Percentiles rank a stretch among this genome's conserved stretches.
These are phyloP conservation scores for Melitaea athalia DNA, from an alignment of 2,888 invertebrate species.

Conservation along the genomic window DNA sequence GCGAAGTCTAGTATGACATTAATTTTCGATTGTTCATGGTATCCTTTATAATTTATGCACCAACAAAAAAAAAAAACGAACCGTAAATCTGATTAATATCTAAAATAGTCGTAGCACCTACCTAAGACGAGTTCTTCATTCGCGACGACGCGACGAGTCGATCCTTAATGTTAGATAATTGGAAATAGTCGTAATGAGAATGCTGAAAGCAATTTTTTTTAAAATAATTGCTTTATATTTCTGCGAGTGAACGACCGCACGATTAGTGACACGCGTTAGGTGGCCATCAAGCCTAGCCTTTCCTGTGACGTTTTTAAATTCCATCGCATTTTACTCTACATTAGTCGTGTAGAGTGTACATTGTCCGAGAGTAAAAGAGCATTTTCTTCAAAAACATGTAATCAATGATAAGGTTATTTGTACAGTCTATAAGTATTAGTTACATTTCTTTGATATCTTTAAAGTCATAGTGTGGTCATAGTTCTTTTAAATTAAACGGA, in stretches of 20 bases:
- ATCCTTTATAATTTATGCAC: too few relatives aligned
- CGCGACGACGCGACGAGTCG: neutral
- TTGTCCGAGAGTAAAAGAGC: constrained; percentile 12
- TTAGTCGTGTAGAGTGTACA: too few relatives aligned
- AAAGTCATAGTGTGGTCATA: too few relatives aligned
- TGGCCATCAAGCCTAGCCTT: constrained; percentile 49
- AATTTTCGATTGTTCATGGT: too few relatives aligned
- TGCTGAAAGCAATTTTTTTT: neutral
- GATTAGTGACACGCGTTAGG: constrained; percentile 67
- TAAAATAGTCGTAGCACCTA: neutral
- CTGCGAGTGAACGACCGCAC: constrained; percentile 62
- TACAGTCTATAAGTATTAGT: neutral
- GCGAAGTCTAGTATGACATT: too few relatives aligned
- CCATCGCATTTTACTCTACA: constrained; percentile 22
- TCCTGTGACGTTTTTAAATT: constrained; percentile 27
- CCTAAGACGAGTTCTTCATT: neutral
- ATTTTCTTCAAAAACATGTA: neutral
- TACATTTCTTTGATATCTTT: too few relatives aligned
- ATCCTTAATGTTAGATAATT: neutral
- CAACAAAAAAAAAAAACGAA: too few relatives aligned
- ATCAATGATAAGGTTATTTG: neutral
- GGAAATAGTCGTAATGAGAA: neutral
- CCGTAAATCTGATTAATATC: too few relatives aligned
- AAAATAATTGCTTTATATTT: constrained; percentile 33
- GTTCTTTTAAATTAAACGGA: too few relatives aligned